Evolutionary conservation across 2,888 invertebrate species (phyloP).

Genomic region (Marasmarcha lunaedactyla): DNA sequence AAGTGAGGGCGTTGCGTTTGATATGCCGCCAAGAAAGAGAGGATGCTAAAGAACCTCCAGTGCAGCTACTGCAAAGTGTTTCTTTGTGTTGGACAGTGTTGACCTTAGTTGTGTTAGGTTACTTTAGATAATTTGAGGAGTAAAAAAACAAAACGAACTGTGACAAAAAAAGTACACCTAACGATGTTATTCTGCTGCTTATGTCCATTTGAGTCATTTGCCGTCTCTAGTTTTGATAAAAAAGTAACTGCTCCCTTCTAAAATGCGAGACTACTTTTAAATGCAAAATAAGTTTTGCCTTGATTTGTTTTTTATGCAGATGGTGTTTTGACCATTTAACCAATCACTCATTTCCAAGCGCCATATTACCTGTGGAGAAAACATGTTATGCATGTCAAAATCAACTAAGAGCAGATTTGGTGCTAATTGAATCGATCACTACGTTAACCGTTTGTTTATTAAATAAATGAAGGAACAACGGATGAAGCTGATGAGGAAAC

Average conservation of each 20-base stretch:
- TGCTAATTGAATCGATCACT: neutral
- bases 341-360: neutral
- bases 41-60: too few relatives aligned
- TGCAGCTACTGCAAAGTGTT: too few relatives aligned
- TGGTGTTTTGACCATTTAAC: neutral
- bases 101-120: too few relatives aligned
- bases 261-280: neutral
- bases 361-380: slow-evolving; percentile 2
- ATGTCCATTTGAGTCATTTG: too few relatives aligned
- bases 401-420: too few relatives aligned
- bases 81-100: too few relatives aligned
- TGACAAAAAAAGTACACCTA: too few relatives aligned
- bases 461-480: neutral
- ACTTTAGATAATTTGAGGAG: too few relatives aligned
- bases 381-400: neutral
- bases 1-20: too few relatives aligned
- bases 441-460: neutral
- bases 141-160: too few relatives aligned
- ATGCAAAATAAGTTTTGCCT: slow-evolving; percentile 1
- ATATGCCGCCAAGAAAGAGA: too few relatives aligned
- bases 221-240: too few relatives aligned
- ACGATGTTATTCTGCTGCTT: neutral
- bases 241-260: neutral
- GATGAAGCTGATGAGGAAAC: neutral
- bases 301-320: neutral